phyloP scores from a whole-genome alignment of 2,888 invertebrate genomes.

The Dasypogon diadema region DNA sequence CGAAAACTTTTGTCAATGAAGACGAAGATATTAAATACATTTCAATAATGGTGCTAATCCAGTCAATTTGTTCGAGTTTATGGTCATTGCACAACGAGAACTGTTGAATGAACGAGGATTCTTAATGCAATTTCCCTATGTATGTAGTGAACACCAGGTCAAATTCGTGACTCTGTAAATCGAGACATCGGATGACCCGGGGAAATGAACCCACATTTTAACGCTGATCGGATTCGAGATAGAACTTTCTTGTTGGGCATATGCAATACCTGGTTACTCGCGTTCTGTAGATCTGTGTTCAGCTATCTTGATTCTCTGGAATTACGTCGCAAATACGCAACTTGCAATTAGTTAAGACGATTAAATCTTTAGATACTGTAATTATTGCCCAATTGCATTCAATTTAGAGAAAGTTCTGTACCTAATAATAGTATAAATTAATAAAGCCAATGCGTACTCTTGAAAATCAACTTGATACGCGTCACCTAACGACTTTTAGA shows the following conservation, averaged over 20 bases:
- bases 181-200: slow-evolving; percentile 25
- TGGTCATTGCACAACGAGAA: slow-evolving; percentile 22
- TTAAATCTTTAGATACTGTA: background rate
- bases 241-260: background rate
- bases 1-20: slow-evolving; percentile 19
- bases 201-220: slow-evolving; percentile 24
- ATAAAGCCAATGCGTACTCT: too few species aligned
- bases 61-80: slow-evolving; percentile 20
- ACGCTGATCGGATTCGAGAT: slow-evolving; percentile 20
- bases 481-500: too few species aligned
- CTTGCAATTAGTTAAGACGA: background rate
- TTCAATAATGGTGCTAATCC: slow-evolving; percentile 23
- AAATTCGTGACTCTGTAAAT: slow-evolving; percentile 14
- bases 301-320: too few species aligned
- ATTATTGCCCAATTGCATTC: too few species aligned
- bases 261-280: background rate
- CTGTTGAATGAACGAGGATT: slow-evolving; percentile 8
- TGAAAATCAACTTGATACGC: too few species aligned
- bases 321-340: too few species aligned
- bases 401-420: too few species aligned
- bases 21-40: slow-evolving; percentile 11
- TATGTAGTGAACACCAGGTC: slow-evolving; percentile 11
- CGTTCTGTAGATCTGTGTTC: too few species aligned
- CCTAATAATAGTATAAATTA: too few species aligned
- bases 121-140: background rate